Evolutionary conservation across 2,113 vertebrate genomes (phyloP), one percentile per base, ranked within the genome.

Genomic region (Orycteropus afer): DNA sequence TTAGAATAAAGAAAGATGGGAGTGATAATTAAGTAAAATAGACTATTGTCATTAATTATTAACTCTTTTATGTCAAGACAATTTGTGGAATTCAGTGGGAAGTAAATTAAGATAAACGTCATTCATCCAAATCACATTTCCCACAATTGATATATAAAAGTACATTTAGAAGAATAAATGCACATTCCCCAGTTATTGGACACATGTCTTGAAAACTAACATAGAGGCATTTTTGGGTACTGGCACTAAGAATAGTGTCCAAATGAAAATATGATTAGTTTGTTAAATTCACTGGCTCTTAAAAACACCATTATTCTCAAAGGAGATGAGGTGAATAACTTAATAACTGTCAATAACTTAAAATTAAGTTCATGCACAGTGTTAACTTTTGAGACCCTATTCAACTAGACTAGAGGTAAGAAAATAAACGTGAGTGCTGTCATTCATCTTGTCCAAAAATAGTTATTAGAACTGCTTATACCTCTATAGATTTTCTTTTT

Each of bases 51-150:
- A 77, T 96, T 96, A 94, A 92, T 97, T 74, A 86, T 63, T 81
- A 90, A 63, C 97, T 88, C 93, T 97, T 97, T 97, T 77, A 94
- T 96, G 63, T 92, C 12, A 93, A 95, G 95, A 96, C 96, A 97
- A 95, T 97, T 95, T 97, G 96, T 97, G 96, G 96, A 97, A 96
- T 97, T 96, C 65, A 90, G 85, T 94, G 69, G 94, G 96, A 97
- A 97, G 94, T 97, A 94, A 97, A 92, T 97, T 93, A 57, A 73
- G 94, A 96, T 97, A 96, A 97, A 81, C 79, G 5, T 92, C 95
- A 92, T 97, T 95, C 94, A 94, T 96, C 74, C 86, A 95, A 89
- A 89, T 93, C 93, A 49, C 79, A 95, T 83, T 97, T 97, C 97
- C 92, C 96, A 80, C 96, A 95, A 84, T 97, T 97, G 96, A 95